phyloP scores from a whole-genome alignment of 2,113 vertebrate genomes.

The Tichodroma muraria region DNA sequence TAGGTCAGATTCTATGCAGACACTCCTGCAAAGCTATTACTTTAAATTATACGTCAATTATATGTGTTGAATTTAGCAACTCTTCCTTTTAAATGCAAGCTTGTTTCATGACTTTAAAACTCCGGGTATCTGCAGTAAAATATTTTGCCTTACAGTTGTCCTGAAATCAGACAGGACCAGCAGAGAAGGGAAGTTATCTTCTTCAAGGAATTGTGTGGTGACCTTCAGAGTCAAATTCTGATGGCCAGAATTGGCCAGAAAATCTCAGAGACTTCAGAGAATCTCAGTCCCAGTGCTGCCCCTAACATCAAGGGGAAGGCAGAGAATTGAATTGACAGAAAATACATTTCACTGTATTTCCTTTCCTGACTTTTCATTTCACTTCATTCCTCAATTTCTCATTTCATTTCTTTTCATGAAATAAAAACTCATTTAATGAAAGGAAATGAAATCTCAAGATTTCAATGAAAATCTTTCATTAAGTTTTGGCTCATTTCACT shows the following conservation, averaged over 20 bases:
- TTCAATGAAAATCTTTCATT: not conserved
- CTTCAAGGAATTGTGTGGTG: not conserved
- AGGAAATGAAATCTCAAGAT: not conserved
- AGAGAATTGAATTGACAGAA: not conserved
- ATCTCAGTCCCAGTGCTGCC: not conserved
- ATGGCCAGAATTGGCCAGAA: not conserved
- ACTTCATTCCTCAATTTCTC: not conserved
- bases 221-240: not conserved
- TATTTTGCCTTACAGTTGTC: not conserved
- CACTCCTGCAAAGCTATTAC: slow-evolving; percentile 42
- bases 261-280: not conserved
- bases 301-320: not conserved
- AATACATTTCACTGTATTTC: not conserved
- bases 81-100: slow-evolving; percentile 41
- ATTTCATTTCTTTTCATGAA: not conserved
- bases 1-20: slow-evolving; percentile 38
- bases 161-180: not conserved
- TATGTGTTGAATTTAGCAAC: slow-evolving; percentile 18
- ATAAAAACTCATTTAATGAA: not conserved
- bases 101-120: slow-evolving; percentile 23
- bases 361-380: not conserved
- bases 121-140: not conserved
- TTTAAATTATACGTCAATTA: slow-evolving; percentile 45
- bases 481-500: not conserved
- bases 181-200: not conserved